These are phyloP conservation scores for Tapirus indicus DNA, from an alignment of 2,797 vertebrate species.

Conservation along the genomic window DNA sequence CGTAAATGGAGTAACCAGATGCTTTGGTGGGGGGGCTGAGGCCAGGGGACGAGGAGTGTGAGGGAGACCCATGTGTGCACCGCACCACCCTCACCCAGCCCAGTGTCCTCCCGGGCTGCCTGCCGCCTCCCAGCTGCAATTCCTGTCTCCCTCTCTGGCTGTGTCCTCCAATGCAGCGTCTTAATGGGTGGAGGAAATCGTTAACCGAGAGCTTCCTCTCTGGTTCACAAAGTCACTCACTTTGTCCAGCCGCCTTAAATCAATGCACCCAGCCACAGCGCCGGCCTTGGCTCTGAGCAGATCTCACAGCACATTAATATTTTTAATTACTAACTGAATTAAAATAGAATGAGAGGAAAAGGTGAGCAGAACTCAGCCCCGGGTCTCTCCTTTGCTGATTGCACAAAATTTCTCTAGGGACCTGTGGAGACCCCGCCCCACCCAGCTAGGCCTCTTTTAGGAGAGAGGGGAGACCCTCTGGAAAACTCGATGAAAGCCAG, in stretches of 20 bases:
- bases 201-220: slow-evolving; percentile 27
- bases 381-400: neutral
- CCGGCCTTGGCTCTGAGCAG: neutral
- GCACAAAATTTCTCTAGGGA: neutral
- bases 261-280: neutral
- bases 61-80: neutral
- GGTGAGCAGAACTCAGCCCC: neutral
- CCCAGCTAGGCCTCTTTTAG: neutral
- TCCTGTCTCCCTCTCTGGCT: neutral
- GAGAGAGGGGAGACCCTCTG: neutral
- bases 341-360: neutral
- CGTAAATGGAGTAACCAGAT: neutral
- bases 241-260: neutral
- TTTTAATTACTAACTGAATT: slow-evolving; percentile 37
- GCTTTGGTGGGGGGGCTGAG: no score
- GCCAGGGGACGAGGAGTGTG: neutral
- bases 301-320: neutral
- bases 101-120: neutral
- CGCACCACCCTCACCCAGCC: neutral
- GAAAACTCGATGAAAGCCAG: neutral
- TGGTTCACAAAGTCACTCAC: neutral
- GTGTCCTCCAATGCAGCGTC: neutral
- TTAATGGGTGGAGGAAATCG: neutral
- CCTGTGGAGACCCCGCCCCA: neutral
- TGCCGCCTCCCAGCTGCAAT: neutral